Evolutionary conservation across 2,888 invertebrate genomes (phyloP), one percentile per base, ranked within the genome.

Genomic region (Sepioteuthis lessoniana): DNA sequence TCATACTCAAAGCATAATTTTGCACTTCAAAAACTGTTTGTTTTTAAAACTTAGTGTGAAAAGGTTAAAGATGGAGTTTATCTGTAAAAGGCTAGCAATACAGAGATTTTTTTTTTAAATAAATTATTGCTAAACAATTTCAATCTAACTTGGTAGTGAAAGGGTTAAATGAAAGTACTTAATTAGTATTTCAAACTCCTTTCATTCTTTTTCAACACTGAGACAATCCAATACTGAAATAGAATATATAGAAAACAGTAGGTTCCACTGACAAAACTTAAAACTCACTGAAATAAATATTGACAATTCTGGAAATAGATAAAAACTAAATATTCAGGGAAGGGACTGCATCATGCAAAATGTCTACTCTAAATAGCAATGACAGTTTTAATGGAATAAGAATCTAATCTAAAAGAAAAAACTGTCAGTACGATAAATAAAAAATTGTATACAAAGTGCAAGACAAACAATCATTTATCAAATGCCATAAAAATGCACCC

Each of bases 381-480:
- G n/a, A 8, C 16, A 76, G 76, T 16, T 76, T 16, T 76, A 4
- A 16, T 16, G 8, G 7, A 76, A 35, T 19, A 76, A 76, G 10
- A 76, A 4, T 16, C 76, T 76, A 76, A 35, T n/a, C 35, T 35
- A 35, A 35, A 35, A 35, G 19, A 35, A 0, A 76, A n/a, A 3
- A 35, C 25, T n/a, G n/a, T 13, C n/a, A 13, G n/a, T 35, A 76
- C n/a, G 3, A n/a, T 3, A n/a, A 76, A 4, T 10, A n/a, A 76
- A 76, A 13, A n/a, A 76, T 31, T 19, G 21, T 31, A 31, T 7
- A 76, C 31, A 76, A 76, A 76, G 76, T 76, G 76, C 76, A 76
- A 76, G 31, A 76, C 76, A 60, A 60, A 60, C 60, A 76, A n/a
- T 76, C n/a, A 76, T 76, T 76, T 76, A 76, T 76, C n/a, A 76